Conservation (phyloP, 2,113 vertebrate species). For the Oryzias celebensis region DNA sequence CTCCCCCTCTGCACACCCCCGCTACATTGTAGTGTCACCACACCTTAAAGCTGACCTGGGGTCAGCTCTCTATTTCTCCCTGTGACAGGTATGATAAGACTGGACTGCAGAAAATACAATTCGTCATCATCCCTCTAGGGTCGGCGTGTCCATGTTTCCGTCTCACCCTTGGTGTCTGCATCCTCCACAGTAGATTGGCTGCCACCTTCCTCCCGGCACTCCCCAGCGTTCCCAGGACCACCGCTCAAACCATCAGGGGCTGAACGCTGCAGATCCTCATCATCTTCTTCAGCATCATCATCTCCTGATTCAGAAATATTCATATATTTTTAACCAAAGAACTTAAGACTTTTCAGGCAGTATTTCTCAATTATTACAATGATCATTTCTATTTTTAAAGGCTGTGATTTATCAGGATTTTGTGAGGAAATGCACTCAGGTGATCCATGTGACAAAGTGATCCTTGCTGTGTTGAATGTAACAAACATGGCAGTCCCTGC, state of each 20-base stretch:
- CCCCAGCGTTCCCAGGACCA: constrained; percentile 70
- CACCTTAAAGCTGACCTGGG: constrained; percentile 11
- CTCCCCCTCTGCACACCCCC: constrained; percentile 31
- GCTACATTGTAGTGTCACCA: constrained; percentile 6
- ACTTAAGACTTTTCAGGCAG: no score
- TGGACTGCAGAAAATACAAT: constrained; percentile 32
- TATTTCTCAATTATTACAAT: no score
- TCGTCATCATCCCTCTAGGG: constrained; percentile 30
- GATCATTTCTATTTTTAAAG: no score
- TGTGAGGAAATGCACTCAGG: neutral
- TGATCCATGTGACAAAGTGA: constrained; percentile 17
- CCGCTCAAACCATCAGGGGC: constrained; percentile 76
- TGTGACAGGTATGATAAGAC: constrained; percentile 37
- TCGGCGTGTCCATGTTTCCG: constrained; percentile 7
- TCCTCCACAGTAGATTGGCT: constrained; percentile 75
- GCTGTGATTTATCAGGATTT: no score
- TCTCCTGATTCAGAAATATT: constrained; percentile 29
- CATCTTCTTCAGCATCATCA: constrained; percentile 60
- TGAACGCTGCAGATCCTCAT: constrained; percentile 67
- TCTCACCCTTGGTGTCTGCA: constrained; percentile 77
- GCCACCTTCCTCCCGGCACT: constrained; percentile 60
- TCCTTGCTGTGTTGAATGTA: constrained; percentile 22
- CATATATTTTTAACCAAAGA: no score
- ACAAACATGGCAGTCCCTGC: constrained; percentile 55
- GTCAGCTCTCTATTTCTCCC: constrained; percentile 26